Conservation (phyloP, 2,888 invertebrate species). For the Noctua janthe region DNA sequence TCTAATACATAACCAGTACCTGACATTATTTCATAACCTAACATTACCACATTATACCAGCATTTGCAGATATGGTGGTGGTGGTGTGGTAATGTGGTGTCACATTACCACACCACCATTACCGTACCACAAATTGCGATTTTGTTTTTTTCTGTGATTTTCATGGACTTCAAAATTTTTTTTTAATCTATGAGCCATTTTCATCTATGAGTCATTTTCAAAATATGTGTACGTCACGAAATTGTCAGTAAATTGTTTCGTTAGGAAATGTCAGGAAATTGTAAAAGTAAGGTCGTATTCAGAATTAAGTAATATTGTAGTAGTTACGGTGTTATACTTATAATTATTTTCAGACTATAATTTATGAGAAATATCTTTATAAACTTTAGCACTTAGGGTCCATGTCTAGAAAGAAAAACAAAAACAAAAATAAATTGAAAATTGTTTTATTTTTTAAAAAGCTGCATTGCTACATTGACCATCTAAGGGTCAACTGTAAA, state of each 20-base stretch:
- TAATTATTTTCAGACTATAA: constrained; percentile 18
- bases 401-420: neutral
- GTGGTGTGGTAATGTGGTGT: no score
- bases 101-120: no score
- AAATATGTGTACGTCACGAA: neutral
- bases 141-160: no score
- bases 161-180: no score
- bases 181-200: no score
- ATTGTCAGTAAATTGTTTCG: neutral
- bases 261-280: neutral
- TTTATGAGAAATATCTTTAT: constrained; percentile 17
- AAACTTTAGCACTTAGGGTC: neutral
- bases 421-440: neutral
- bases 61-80: no score
- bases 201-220: neutral
- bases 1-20: no score
- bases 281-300: constrained; percentile 1
- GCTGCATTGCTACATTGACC: constrained; percentile 15
- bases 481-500: constrained; percentile 9
- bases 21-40: no score
- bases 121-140: no score
- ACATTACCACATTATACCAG: no score
- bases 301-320: constrained; percentile 16
- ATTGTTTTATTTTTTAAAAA: neutral
- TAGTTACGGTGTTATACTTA: constrained; percentile 2